Conservation (phyloP, 2,888 invertebrate species). For the Diaperis boleti region DNA sequence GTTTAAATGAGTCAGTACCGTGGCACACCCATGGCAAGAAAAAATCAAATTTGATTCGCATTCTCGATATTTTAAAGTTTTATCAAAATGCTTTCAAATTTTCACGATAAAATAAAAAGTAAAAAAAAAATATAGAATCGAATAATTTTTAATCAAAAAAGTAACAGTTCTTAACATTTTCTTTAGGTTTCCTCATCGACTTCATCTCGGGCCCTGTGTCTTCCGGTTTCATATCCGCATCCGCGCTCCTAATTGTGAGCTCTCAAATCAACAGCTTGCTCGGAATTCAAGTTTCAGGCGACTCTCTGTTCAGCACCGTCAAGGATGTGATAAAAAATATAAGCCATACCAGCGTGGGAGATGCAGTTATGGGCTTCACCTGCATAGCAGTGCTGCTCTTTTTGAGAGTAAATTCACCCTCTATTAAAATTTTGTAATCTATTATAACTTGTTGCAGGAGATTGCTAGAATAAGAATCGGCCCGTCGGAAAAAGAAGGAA, state of each 20-base stretch:
- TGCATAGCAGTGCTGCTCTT: constrained; percentile 82
- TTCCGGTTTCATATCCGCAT: constrained; percentile 91
- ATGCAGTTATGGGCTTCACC: constrained; percentile 79
- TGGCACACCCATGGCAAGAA: too few species aligned
- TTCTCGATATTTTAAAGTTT: too few species aligned
- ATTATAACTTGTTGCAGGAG: constrained; percentile 67
- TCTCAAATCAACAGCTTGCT: constrained; percentile 90
- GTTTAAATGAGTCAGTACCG: too few species aligned
- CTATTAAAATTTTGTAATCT: too few species aligned
- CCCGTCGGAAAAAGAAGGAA: constrained; percentile 62
- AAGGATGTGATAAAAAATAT: constrained; percentile 57
- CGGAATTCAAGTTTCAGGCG: constrained; percentile 78
- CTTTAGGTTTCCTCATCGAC: constrained; percentile 83
- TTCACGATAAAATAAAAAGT: too few species aligned
- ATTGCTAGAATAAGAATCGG: constrained; percentile 76
- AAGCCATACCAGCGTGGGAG: constrained; percentile 75
- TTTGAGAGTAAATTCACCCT: constrained; percentile 75
- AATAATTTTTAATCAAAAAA: too few species aligned
- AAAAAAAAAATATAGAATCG: too few species aligned
- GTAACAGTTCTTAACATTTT: too few species aligned
- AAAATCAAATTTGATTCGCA: too few species aligned
- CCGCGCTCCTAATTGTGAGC: constrained; percentile 87
- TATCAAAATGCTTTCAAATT: too few species aligned
- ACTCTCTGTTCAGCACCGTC: constrained; percentile 75
- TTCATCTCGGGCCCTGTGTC: constrained; percentile 92